Conservation (phyloP, 2,888 invertebrate genomes). For the Pterobdella sp. region DNA sequence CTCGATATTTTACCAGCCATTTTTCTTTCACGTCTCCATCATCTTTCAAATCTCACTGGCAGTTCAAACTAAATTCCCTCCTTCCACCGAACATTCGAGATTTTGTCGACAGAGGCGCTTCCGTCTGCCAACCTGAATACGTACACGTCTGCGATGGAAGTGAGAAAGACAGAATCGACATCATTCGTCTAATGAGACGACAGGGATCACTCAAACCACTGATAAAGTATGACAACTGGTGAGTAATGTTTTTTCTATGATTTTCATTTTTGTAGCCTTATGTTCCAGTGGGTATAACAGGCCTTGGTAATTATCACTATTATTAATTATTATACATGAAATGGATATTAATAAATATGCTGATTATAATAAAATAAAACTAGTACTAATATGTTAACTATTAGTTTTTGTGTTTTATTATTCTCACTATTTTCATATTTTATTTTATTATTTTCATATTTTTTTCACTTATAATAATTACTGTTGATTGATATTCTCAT, state of each 20-base stretch:
- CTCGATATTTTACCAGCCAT: neutral
- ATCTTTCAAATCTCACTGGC: slow-evolving; percentile 9
- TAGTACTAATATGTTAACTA: too few relatives aligned
- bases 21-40: slow-evolving; percentile 23
- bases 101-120: slow-evolving; percentile 44
- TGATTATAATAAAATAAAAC: too few relatives aligned
- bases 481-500: too few relatives aligned
- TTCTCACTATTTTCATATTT: too few relatives aligned
- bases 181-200: slow-evolving; percentile 65
- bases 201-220: slow-evolving; percentile 71
- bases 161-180: slow-evolving; percentile 67
- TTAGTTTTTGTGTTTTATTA: too few relatives aligned
- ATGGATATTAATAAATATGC: too few relatives aligned
- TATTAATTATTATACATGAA: too few relatives aligned
- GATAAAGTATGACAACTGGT: slow-evolving; percentile 88
- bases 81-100: slow-evolving; percentile 50
- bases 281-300: too few relatives aligned
- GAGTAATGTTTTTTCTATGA: slow-evolving; percentile 41
- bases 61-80: slow-evolving; percentile 22
- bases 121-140: slow-evolving; percentile 62
- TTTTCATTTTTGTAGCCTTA: too few relatives aligned
- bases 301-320: too few relatives aligned
- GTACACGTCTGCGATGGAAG: slow-evolving; percentile 89
- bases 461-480: too few relatives aligned
- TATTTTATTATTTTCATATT: too few relatives aligned